A percentile compares a stretch with the other conserved stretches of the same genome.
Conservation (phyloP, 2,888 invertebrate species). For the Seladonia tumulorum region DNA sequence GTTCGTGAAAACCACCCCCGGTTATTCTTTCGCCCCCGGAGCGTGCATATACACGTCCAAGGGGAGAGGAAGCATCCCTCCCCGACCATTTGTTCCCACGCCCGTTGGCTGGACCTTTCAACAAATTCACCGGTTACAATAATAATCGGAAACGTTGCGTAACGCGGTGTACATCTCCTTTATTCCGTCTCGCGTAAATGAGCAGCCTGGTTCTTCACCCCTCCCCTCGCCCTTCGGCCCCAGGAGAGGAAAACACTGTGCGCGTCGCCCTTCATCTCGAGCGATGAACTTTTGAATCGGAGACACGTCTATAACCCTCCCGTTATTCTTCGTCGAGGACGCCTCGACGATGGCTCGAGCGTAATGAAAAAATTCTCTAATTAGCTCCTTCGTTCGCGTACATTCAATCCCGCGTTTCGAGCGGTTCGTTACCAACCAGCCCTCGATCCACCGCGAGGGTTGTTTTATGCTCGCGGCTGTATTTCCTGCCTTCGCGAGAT, state of each 20-base stretch:
- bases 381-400: conserved; percentile 7
- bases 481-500: background rate
- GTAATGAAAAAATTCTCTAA: conserved; percentile 20
- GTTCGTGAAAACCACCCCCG: background rate
- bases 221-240: background rate
- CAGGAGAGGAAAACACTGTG: background rate
- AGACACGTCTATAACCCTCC: conserved; percentile 1
- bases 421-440: background rate
- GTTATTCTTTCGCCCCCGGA: background rate
- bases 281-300: background rate
- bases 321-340: background rate
- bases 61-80: background rate
- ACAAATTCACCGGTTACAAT: conserved; percentile 9
- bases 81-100: background rate
- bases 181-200: background rate
- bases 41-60: background rate
- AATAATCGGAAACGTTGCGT: background rate
- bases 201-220: background rate
- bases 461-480: background rate
- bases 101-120: background rate
- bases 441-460: background rate
- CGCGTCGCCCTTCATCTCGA: background rate
- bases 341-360: background rate
- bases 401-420: background rate
- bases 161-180: background rate